Conservation (phyloP, 2,113 vertebrate species). For the Urocitellus parryii region DNA sequence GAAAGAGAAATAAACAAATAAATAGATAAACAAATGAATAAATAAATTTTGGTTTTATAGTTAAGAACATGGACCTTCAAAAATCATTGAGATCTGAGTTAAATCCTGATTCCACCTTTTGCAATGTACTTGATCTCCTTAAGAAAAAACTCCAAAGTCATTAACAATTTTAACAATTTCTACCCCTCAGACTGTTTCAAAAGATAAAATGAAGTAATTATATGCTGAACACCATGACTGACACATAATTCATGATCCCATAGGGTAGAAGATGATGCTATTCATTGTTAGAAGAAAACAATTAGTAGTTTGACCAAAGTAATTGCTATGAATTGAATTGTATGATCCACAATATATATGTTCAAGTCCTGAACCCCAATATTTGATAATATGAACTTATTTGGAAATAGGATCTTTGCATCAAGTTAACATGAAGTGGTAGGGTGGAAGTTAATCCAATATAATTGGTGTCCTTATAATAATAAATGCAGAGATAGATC, state of each 20-base stretch:
- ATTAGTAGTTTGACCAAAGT: neutral
- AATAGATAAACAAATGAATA: neutral
- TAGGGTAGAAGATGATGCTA: neutral
- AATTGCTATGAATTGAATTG: neutral
- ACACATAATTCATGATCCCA: neutral
- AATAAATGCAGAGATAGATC: neutral
- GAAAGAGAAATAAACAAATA: neutral
- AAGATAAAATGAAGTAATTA: conserved; percentile 32
- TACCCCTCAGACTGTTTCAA: neutral
- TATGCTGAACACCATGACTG: neutral
- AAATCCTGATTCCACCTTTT: neutral
- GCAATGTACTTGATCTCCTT: neutral
- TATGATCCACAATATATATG: neutral
- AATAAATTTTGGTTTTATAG: neutral
- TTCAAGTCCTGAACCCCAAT: neutral
- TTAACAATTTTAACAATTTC: neutral
- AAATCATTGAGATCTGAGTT: neutral
- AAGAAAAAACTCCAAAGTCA: neutral
- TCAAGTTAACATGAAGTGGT: neutral
- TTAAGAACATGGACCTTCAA: neutral
- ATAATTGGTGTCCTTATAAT: neutral
- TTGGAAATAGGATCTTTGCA: neutral
- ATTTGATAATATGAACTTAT: neutral
- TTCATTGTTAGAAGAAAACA: neutral
- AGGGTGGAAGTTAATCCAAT: neutral